Conservation (phyloP, 2,888 invertebrate genomes). For the Autographa gamma region DNA sequence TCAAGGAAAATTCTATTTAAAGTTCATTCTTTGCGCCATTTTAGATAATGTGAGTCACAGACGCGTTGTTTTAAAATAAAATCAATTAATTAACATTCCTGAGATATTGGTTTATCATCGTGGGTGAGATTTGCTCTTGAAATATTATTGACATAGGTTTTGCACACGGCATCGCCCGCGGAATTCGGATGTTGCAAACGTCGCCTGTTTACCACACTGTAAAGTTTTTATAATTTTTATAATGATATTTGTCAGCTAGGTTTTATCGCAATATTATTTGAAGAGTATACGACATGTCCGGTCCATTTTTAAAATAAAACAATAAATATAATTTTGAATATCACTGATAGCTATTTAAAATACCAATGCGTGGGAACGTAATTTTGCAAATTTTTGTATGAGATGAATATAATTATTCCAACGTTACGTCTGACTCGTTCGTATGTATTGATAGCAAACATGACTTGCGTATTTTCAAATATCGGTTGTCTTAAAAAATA, state of each 20-base stretch:
- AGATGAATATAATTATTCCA: not conserved
- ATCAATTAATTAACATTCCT: constrained; percentile 56
- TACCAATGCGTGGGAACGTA: constrained; percentile 3
- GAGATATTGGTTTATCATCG: constrained; percentile 31
- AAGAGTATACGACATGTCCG: constrained; percentile 3
- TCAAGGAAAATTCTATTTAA: constrained; percentile 40
- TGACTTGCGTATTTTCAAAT: not conserved
- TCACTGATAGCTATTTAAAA: not conserved
- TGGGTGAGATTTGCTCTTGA: constrained; percentile 44
- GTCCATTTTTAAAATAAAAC: constrained; percentile 1
- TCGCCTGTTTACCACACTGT: constrained; percentile 19
- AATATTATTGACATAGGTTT: constrained; percentile 36
- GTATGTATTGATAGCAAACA: not conserved
- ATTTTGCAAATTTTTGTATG: not conserved
- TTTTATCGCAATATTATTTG: constrained; percentile 11
- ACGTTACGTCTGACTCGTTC: not conserved
- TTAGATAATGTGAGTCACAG: constrained; percentile 48
- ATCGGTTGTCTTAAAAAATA: too few species aligned
- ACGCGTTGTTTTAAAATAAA: constrained; percentile 24
- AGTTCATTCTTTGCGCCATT: constrained; percentile 43
- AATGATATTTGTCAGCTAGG: constrained; percentile 3
- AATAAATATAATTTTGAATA: constrained; percentile 2
- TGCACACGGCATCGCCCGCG: constrained; percentile 53
- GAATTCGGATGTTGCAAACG: constrained; percentile 29
- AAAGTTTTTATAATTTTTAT: constrained; percentile 2